Conservation (phyloP, 2,888 invertebrate genomes). For the Quadroppia sp. region DNA sequence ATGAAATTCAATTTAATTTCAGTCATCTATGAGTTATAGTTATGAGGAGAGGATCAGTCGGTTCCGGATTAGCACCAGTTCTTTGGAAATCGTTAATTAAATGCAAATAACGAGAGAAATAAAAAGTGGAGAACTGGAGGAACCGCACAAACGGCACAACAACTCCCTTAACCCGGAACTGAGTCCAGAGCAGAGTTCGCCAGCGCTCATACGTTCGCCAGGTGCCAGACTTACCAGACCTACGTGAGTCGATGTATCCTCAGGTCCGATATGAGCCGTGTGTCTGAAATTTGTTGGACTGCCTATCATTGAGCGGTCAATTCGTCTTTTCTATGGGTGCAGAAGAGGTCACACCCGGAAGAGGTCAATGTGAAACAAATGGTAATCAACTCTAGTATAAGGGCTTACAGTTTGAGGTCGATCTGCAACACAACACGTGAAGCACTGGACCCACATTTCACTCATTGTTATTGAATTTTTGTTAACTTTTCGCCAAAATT, state of each 20-base stretch:
- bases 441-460: constrained; percentile 86
- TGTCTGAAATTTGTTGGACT: constrained; percentile 93
- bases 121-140: not conserved
- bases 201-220: too few relatives aligned
- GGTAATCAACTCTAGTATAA: not conserved
- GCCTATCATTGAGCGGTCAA: constrained; percentile 85
- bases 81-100: not conserved
- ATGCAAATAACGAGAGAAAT: not conserved
- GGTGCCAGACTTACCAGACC: too few relatives aligned
- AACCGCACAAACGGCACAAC: too few relatives aligned
- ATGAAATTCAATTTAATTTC: too few relatives aligned
- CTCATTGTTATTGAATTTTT: too few relatives aligned
- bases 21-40: not conserved
- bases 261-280: constrained; percentile 84
- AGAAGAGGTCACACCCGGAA: constrained; percentile 44
- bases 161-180: constrained; percentile 12
- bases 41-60: not conserved
- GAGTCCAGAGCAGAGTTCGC: too few relatives aligned
- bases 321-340: constrained; percentile 53
- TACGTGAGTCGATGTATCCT: constrained; percentile 67
- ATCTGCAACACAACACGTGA: constrained; percentile 81
- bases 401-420: constrained; percentile 59
- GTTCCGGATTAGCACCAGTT: not conserved
- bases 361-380: not conserved
- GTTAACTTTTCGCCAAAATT: not conserved